Conservation (phyloP, 1,140 invertebrate species). For the Danaus melanippus region DNA sequence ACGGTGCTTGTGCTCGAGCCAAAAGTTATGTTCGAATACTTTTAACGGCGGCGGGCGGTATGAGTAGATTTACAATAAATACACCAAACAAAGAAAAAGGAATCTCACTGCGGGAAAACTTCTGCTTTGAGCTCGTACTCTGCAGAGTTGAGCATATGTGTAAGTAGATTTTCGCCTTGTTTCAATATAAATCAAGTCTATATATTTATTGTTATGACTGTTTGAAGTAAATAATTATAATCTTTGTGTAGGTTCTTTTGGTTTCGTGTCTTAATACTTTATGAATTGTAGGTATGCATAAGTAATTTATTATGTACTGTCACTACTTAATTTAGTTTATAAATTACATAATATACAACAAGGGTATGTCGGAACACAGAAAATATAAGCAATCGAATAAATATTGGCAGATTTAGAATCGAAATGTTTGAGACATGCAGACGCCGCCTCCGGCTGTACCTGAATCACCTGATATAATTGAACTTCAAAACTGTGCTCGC, state of each 20-base stretch:
- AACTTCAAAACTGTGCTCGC: conserved; percentile 63
- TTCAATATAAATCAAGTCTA: conserved; percentile 2
- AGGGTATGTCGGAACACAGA: too few relatives aligned
- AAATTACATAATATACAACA: too few relatives aligned
- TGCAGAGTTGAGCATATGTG: conserved; percentile 26
- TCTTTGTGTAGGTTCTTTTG: conserved; percentile 1
- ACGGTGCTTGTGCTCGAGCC: conserved; percentile 37
- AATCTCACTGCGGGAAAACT: conserved; percentile 65
- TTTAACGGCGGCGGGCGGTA: conserved; percentile 57
- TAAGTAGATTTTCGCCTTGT: conserved; percentile 8
- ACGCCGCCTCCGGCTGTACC: conserved; percentile 22
- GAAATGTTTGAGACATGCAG: conserved; percentile 13
- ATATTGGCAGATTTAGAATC: conserved; percentile 1
- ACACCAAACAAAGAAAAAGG: conserved; percentile 70
- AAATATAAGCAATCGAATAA: too few relatives aligned
- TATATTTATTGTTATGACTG: not conserved
- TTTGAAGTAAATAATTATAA: conserved; percentile 2
- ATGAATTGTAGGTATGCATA: not conserved
- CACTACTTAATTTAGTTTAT: too few relatives aligned
- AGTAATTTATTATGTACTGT: too few relatives aligned
- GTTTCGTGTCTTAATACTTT: not conserved
- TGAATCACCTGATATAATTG: conserved; percentile 64
- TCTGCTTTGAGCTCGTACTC: conserved; percentile 49
- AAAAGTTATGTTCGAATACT: conserved; percentile 68
- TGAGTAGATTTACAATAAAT: conserved; percentile 71